Base-by-base conservation (phyloP, 2,797 vertebrate genomes). In the Typhlichthys subterraneus region DNA sequence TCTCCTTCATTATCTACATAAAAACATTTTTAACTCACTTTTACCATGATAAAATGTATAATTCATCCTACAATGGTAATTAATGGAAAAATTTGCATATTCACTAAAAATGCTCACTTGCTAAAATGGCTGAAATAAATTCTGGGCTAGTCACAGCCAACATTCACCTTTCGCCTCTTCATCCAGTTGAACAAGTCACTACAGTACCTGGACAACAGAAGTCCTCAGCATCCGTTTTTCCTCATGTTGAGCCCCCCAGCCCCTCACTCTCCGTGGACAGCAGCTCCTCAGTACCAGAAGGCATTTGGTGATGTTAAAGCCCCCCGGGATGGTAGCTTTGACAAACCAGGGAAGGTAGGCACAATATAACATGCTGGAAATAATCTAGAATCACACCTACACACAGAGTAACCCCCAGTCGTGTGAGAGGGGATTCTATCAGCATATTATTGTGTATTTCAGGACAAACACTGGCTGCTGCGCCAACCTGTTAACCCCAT, bases 391-490 rank as follows among this genome's bases (percentile, higher is more conserved):
- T 15, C 29, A 51, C 15, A 53, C 19, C 29, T 14, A 8, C 19
- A 48, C 45, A 48, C 49, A 49, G 14, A 19, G 4, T 59, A 31
- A 13, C 17, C 2, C 12, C 29, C 31, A 38, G 14, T 10, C 2
- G n/a, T 12, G 42, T 45, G 38, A 15, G 5, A 23, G n/a, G 12
- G 23, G 45, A 4, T 62, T n/a, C 23, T 17, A 42, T 42, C 38
- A 42, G 9, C 29, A 1, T 54, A 0, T 17, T 14, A 73, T 4
- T 57, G 29, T 56, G 60, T 57, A 4, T 70, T 70, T 69, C 69
- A 94, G 93, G 90, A 89, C 70, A 94, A 94, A 77, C 93, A 94
- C 79, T 94, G 93, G 93, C 83, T 94, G 73, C 82, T 94, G 59
- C 91, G 93, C 33, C 93, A 94, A 23, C 89, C 93, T 0, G 5